These are phyloP conservation scores for Atopsyche davidsoni DNA, from an alignment of 1,140 invertebrate species.

Conservation along the genomic window DNA sequence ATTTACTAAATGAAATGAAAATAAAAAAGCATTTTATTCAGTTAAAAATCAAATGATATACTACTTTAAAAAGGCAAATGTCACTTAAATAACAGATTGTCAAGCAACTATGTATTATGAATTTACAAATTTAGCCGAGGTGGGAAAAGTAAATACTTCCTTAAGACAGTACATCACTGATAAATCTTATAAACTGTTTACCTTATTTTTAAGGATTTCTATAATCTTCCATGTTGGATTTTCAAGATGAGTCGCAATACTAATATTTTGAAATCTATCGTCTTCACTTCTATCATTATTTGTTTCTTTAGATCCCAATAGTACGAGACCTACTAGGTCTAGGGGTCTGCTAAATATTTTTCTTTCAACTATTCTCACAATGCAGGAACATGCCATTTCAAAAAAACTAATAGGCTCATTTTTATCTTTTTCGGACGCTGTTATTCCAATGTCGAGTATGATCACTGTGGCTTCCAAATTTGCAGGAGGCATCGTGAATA, in stretches of 20 bases:
- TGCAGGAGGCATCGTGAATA: slow-evolving; percentile 34
- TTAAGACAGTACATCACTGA: too few relatives aligned
- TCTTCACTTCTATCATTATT: slow-evolving; percentile 35
- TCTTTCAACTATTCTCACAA: slow-evolving; percentile 38
- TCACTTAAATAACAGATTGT: too few relatives aligned
- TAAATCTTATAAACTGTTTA: slow-evolving; percentile 13
- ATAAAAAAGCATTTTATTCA: too few relatives aligned
- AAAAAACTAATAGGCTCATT: slow-evolving; percentile 38
- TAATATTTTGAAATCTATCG: slow-evolving; percentile 26
- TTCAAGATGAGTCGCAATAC: slow-evolving; percentile 9
- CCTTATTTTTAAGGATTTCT: slow-evolving; percentile 17
- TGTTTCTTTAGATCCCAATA: slow-evolving; percentile 40
- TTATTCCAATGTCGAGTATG: slow-evolving; percentile 41
- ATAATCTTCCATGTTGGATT: slow-evolving; percentile 22
- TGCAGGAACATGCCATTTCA: slow-evolving; percentile 36
- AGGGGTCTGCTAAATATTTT: slow-evolving; percentile 44
- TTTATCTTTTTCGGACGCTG: slow-evolving; percentile 32
- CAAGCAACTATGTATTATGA: too few relatives aligned
- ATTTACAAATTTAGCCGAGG: too few relatives aligned
- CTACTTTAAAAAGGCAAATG: too few relatives aligned
- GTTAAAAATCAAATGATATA: too few relatives aligned
- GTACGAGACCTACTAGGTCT: slow-evolving; percentile 37
- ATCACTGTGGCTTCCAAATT: slow-evolving; percentile 40
- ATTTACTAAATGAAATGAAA: too few relatives aligned
- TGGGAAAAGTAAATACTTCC: too few relatives aligned